Evolutionary conservation across 2,113 vertebrate genomes (phyloP).

Genomic region (Neofelis nebulosa): DNA sequence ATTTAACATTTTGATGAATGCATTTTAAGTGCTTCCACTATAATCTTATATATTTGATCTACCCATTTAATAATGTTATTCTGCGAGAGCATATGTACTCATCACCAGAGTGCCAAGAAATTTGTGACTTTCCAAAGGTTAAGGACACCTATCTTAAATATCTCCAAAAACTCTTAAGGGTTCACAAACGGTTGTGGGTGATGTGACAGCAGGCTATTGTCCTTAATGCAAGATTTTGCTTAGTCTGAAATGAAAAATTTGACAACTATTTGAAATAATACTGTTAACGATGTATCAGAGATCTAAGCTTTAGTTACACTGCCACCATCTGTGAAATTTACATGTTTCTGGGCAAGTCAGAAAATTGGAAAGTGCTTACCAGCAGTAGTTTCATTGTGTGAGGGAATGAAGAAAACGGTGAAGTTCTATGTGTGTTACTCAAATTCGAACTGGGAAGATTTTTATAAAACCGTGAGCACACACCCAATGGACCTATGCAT

Average conservation of each 20-base stretch:
- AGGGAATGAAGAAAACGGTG: neutral
- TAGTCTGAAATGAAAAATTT: neutral
- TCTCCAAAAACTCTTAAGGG: neutral
- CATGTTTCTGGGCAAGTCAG: neutral
- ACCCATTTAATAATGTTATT: constrained; percentile 18
- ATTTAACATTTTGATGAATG: constrained; percentile 14
- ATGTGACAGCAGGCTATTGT: neutral
- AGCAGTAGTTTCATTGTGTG: neutral
- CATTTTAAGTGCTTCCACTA: neutral
- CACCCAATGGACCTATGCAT: neutral
- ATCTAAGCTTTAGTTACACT: neutral
- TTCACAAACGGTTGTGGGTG: neutral
- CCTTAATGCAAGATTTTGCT: neutral
- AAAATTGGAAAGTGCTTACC: neutral
- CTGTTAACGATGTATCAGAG: neutral
- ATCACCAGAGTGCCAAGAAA: neutral
- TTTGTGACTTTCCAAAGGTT: neutral
- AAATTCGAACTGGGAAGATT: neutral
- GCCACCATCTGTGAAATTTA: neutral
- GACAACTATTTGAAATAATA: neutral
- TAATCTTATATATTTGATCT: neutral
- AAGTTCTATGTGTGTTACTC: neutral
- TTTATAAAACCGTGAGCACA: neutral
- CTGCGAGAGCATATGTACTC: neutral
- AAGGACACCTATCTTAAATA: neutral